Conservation (phyloP, 2,888 invertebrate genomes). For the Rotaria socialis region DNA sequence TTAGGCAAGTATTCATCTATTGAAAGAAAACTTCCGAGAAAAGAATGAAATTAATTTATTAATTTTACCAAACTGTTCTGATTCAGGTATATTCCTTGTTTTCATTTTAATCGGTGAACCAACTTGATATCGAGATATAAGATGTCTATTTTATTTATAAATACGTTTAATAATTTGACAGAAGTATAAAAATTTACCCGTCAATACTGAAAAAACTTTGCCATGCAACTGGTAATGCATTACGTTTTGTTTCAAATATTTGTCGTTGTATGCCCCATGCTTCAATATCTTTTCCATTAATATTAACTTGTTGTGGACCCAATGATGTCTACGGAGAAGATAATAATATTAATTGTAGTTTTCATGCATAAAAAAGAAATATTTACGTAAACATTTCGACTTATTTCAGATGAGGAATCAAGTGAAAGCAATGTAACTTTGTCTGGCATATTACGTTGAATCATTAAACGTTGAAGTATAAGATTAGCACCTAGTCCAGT, state of each 20-base stretch:
- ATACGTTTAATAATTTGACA: background rate
- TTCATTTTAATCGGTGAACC: constrained; percentile 59
- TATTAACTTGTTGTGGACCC: constrained; percentile 53
- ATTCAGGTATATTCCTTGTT: constrained; percentile 52
- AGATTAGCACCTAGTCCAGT: constrained; percentile 55
- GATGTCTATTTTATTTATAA: constrained; percentile 51
- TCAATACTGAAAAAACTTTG: constrained; percentile 57
- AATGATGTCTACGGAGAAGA: constrained; percentile 51
- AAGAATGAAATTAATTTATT: background rate
- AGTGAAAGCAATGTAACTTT: constrained; percentile 55
- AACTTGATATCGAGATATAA: constrained; percentile 58
- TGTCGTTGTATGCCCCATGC: constrained; percentile 56
- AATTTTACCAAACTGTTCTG: constrained; percentile 53
- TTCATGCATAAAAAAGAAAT: too few relatives aligned
- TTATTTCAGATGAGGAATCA: constrained; percentile 58
- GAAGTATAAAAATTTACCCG: constrained; percentile 51
- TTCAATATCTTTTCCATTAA: constrained; percentile 53
- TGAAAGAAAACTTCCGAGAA: background rate
- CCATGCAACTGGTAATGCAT: constrained; percentile 58
- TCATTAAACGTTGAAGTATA: constrained; percentile 56
- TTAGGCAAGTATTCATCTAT: constrained; percentile 42
- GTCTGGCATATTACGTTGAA: constrained; percentile 53
- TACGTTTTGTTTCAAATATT: constrained; percentile 53
- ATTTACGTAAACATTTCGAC: constrained; percentile 55
- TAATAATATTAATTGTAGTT: background rate